Percentiles rank a stretch among this genome's conserved stretches.
phyloP scores from a whole-genome alignment of 2,888 invertebrate species.

The Atrina japonica region DNA sequence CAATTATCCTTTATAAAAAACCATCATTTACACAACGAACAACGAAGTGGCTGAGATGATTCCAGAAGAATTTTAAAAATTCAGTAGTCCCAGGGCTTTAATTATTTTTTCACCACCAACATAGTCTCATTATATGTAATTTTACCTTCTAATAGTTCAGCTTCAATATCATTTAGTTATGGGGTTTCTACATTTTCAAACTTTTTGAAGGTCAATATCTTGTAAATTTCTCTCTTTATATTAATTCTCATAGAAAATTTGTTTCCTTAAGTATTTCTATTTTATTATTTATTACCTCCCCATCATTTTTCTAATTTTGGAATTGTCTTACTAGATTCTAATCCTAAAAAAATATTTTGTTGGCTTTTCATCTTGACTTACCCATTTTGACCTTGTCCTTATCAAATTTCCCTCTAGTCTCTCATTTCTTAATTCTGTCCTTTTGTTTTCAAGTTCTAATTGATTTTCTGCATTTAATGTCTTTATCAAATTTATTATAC shows the following conservation, averaged over 20 bases:
- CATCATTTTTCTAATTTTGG: no score
- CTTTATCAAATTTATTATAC: background rate
- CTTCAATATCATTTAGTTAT: background rate
- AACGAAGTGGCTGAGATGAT: conserved; percentile 20
- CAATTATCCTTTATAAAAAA: conserved; percentile 18
- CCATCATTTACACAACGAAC: conserved; percentile 39
- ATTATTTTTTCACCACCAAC: conserved; percentile 23
- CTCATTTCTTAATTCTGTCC: background rate
- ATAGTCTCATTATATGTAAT: conserved; percentile 14
- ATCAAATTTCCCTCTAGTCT: background rate
- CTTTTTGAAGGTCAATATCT: no score
- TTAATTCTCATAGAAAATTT: no score
- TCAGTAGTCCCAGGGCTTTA: conserved; percentile 27
- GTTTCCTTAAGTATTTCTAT: no score
- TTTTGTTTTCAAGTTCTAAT: background rate
- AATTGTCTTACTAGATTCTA: no score
- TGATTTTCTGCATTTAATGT: background rate
- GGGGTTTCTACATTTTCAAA: no score
- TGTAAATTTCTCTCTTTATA: no score
- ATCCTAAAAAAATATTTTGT: conserved; percentile 3
- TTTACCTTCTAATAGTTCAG: conserved; percentile 1
- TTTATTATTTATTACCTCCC: no score
- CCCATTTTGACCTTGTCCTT: background rate
- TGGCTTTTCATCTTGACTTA: background rate
- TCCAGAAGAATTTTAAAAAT: conserved; percentile 31